Base-by-base conservation (phyloP, 2,797 vertebrate species). In the Siniperca obscura region DNA sequence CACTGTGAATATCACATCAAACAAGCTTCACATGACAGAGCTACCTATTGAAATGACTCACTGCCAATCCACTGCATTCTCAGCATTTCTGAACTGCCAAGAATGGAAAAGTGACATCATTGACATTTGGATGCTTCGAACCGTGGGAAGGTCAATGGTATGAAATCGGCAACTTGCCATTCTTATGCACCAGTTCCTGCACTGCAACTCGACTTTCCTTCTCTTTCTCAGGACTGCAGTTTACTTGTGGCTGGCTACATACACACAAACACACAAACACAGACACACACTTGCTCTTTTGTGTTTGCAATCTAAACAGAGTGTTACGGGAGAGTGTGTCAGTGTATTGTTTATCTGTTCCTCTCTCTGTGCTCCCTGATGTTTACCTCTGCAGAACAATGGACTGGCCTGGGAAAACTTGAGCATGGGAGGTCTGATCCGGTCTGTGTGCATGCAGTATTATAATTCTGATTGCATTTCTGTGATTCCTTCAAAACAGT, bases 321-420 rank as follows among this genome's bases (percentile, higher is more conserved):
- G 85, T 74, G 83, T 89, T 83, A 87, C 40, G 6, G 85, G 82
- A 87, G 88, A 89, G 89, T 87, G 88, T 86, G 92, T 93, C 83
- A 80, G 87, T 90, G 84, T 89, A 90, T 88, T 91, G 93, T 91
- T 92, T 92, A 86, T 74, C 86, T 78, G 74, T 90, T 93, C 78
- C 76, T 82, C 76, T 86, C 61, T 72, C 78, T 30, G 65, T 73
- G 74, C 82, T 84, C 80, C 86, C 87, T 78, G 74, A 88, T 93
- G 93, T 95, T 93, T 94, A 93, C 89, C 84, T 86, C 81, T 60
- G 81, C 81, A 87, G 86, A 92, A 94, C 93, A 94, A 93, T 91
- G 65, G 84, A 83, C 85, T 83, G 62, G 75, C 81, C 80, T 89
- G 87, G 86, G 91, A 92, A 90, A 91, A 85, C 78, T 42, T 76